Evolutionary conservation across 2,888 invertebrate genomes (phyloP).

Genomic region (Harpalus rubripes): DNA sequence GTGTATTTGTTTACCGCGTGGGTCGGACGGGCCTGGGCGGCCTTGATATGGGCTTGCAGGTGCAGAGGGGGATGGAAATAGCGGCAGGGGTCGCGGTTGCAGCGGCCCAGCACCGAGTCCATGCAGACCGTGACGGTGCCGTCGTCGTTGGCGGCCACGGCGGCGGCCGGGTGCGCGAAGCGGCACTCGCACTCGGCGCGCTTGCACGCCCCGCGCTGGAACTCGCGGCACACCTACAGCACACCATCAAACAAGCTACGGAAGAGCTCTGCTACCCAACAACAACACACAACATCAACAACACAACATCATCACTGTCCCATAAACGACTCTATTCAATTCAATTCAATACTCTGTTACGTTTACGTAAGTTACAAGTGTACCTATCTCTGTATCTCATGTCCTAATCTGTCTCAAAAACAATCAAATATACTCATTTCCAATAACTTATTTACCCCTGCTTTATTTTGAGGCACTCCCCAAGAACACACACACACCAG

Average conservation of each 20-base stretch:
- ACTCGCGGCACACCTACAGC: constrained; percentile 97
- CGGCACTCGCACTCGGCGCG: constrained; percentile 98
- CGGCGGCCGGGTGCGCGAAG: constrained; percentile 98
- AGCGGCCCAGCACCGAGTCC: constrained; percentile 99
- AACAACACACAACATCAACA: constrained; percentile 27
- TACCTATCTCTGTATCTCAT: background rate
- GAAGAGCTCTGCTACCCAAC: constrained; percentile 12
- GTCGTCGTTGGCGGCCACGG: constrained; percentile 97
- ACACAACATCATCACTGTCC: background rate
- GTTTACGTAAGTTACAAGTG: background rate
- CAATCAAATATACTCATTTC: background rate
- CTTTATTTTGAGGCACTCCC: too few relatives aligned
- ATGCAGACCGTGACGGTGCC: constrained; percentile 99
- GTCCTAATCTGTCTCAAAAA: background rate
- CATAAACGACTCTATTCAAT: too few relatives aligned
- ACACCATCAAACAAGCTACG: constrained; percentile 68
- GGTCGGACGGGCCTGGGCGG: constrained; percentile 93
- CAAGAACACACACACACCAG: too few relatives aligned
- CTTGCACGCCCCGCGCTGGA: constrained; percentile 99
- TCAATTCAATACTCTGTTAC: background rate
- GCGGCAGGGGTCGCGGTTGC: constrained; percentile 99
- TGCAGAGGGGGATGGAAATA: constrained; percentile 99
- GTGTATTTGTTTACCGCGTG: constrained; percentile 84
- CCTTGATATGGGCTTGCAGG: constrained; percentile 99
- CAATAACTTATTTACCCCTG: too few relatives aligned